phyloP scores from a whole-genome alignment of 2,888 invertebrate species.

The Plagodis pulveraria region DNA sequence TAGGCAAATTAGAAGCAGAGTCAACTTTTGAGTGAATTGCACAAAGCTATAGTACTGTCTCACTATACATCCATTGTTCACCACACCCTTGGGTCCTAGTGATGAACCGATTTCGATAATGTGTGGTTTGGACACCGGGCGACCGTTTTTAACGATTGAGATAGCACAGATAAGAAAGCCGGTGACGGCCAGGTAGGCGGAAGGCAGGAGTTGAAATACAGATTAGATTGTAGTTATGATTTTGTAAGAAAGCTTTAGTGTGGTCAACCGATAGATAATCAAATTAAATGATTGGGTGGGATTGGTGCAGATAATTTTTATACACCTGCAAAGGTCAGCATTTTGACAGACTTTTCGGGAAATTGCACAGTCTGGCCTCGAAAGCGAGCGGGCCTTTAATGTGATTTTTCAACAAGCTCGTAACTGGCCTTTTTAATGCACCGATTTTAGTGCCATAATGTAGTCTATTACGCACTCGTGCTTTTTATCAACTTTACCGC shows the following conservation, averaged over 20 bases:
- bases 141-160: conserved; percentile 27
- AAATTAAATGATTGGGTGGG: not conserved
- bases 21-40: too few species aligned
- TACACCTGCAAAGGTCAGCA: too few species aligned
- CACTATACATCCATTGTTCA: not conserved
- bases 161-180: conserved; percentile 22
- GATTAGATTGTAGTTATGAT: not conserved
- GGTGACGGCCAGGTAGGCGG: conserved; percentile 14
- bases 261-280: not conserved
- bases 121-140: conserved; percentile 36
- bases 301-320: too few species aligned
- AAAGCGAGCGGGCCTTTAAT: too few species aligned
- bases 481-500: too few species aligned
- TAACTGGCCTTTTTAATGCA: too few species aligned
- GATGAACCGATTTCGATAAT: conserved; percentile 43
- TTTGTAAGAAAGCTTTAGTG: not conserved
- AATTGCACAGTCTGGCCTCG: too few species aligned
- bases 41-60: not conserved
- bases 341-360: too few species aligned
- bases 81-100: conserved; percentile 27
- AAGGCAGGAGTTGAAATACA: not conserved
- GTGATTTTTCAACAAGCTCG: too few species aligned
- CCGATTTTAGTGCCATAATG: too few species aligned
- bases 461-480: too few species aligned
- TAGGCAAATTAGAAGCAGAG: too few species aligned